phyloP scores from a whole-genome alignment of 2,797 vertebrate species.

The Manis javanica region DNA sequence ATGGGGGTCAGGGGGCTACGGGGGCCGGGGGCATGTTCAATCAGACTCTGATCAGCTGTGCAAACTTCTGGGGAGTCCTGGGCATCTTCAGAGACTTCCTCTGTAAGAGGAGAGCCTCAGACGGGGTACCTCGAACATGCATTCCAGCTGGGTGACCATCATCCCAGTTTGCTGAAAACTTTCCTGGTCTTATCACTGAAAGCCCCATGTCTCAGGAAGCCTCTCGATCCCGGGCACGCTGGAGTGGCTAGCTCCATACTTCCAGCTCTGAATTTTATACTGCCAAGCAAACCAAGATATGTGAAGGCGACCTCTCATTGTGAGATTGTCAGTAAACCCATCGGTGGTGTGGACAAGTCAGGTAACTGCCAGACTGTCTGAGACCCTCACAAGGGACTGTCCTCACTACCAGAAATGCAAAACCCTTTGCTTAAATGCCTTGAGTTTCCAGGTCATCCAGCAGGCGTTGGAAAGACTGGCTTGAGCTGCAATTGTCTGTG shows the following conservation, averaged over 20 bases:
- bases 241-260: neutral
- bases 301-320: neutral
- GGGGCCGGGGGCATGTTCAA: accelerated
- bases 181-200: neutral
- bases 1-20: accelerated
- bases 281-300: neutral
- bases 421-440: accelerated
- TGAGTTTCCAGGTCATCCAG: accelerated
- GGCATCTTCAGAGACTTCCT: neutral
- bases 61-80: accelerated
- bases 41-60: neutral
- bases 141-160: accelerated
- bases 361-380: accelerated
- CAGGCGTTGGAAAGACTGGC: neutral
- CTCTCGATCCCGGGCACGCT: no score
- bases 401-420: no score
- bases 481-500: accelerated
- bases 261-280: no score
- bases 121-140: accelerated
- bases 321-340: neutral
- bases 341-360: accelerated
- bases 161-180: accelerated
- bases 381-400: neutral
- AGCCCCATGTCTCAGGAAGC: neutral
- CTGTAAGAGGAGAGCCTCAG: accelerated